These are phyloP conservation scores for Polypterus senegalus DNA, from an alignment of 2,113 vertebrate genomes.

Conservation along the genomic window DNA sequence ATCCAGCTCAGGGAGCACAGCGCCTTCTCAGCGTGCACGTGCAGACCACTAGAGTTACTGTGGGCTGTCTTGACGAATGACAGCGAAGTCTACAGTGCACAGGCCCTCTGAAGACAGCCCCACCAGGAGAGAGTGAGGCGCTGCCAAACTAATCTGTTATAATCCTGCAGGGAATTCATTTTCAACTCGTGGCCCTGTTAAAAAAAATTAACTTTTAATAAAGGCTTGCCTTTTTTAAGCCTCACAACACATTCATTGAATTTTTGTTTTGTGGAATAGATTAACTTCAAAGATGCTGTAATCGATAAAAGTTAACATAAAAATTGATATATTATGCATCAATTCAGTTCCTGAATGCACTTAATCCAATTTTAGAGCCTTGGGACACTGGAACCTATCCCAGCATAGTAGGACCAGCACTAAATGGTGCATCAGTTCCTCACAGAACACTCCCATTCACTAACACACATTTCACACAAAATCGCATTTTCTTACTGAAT, in stretches of 20 bases:
- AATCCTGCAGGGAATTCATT: conserved; percentile 20
- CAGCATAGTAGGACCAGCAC: too few species aligned
- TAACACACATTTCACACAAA: too few species aligned
- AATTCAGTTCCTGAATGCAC: too few species aligned
- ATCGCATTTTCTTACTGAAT: too few species aligned
- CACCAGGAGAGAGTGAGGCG: not conserved
- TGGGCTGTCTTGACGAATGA: not conserved
- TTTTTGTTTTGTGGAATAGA: not conserved
- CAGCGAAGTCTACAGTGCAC: not conserved
- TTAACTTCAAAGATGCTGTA: not conserved
- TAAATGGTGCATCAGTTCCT: too few species aligned
- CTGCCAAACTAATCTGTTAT: conserved; percentile 8
- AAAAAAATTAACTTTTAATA: conserved; percentile 11
- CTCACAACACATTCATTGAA: not conserved
- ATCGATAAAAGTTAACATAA: too few species aligned
- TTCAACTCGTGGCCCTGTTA: conserved; percentile 2
- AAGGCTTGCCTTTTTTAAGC: conserved; percentile 7
- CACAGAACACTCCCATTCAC: too few species aligned
- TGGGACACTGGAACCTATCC: too few species aligned
- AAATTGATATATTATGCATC: too few species aligned
- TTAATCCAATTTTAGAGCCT: too few species aligned
- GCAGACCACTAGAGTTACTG: not conserved
- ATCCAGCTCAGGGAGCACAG: not conserved
- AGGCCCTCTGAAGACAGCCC: not conserved
- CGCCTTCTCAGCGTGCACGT: not conserved